Evolutionary conservation across 2,888 invertebrate genomes (phyloP).

Genomic region (Cyclophora punctaria): DNA sequence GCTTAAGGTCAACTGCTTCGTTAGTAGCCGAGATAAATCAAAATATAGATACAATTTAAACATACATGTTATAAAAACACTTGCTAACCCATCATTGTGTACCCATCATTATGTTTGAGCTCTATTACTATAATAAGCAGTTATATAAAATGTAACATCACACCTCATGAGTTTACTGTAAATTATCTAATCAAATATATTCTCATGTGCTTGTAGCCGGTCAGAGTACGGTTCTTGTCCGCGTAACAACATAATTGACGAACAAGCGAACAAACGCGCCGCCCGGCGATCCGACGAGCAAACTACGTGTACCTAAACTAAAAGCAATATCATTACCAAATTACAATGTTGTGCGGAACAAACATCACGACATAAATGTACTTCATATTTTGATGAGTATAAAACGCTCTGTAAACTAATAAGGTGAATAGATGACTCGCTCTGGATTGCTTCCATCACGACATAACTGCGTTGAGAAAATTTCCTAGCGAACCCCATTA

Average conservation of each 20-base stretch:
- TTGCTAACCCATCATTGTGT: constrained; percentile 5
- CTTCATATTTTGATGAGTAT: constrained; percentile 35
- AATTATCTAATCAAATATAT: constrained; percentile 8
- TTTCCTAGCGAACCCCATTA: constrained; percentile 40
- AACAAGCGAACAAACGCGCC: constrained; percentile 11
- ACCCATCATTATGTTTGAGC: constrained; percentile 3
- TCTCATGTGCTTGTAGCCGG: neutral
- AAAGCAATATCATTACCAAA: constrained; percentile 25
- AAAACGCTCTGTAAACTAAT: constrained; percentile 43
- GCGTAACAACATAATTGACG: constrained; percentile 1
- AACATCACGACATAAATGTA: constrained; percentile 32
- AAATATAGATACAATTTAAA: constrained; percentile 10
- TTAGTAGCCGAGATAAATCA: constrained; percentile 12
- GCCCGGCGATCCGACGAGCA: constrained; percentile 3
- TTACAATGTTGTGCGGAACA: constrained; percentile 31
- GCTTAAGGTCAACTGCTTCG: constrained; percentile 35
- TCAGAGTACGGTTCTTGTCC: constrained; percentile 4
- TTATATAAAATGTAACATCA: constrained; percentile 4
- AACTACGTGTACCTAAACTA: constrained; percentile 20
- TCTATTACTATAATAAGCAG: constrained; percentile 10
- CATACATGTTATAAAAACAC: constrained; percentile 8
- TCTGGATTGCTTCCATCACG: constrained; percentile 38
- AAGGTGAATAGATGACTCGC: constrained; percentile 54
- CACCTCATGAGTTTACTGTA: constrained; percentile 8
- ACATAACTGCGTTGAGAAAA: constrained; percentile 45